Evolutionary conservation across 2,113 vertebrate species (phyloP).

Genomic region (Misgurnus mizolepis): DNA sequence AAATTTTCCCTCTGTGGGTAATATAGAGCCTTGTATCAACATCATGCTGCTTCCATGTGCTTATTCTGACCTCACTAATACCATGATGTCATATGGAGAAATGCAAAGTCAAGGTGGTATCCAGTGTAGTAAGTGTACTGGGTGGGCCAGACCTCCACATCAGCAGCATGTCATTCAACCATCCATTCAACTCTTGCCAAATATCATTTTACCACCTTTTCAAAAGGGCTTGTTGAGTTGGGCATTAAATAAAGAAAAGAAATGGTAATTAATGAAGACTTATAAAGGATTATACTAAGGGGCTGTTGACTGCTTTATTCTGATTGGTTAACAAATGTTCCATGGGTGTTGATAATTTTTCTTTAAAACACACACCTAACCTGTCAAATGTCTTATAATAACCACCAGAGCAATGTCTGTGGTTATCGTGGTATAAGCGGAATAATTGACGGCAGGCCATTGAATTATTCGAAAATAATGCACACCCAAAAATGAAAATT

Average conservation of each 20-base stretch:
- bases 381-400: too few species aligned
- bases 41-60: slow-evolving; percentile 57
- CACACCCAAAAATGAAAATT: too few species aligned
- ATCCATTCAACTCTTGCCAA: not conserved
- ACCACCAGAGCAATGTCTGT: too few species aligned
- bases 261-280: too few species aligned
- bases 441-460: too few species aligned
- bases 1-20: slow-evolving; percentile 47
- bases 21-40: slow-evolving; percentile 58
- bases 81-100: slow-evolving; percentile 67
- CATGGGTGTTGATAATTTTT: too few species aligned
- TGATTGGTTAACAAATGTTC: too few species aligned
- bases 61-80: slow-evolving; percentile 66
- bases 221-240: not conserved
- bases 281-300: too few species aligned
- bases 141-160: slow-evolving; percentile 56
- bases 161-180: slow-evolving; percentile 21
- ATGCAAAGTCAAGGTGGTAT: slow-evolving; percentile 52
- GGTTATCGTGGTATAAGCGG: too few species aligned
- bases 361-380: too few species aligned
- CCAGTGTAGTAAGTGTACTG: slow-evolving; percentile 42
- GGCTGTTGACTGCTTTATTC: too few species aligned
- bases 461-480: too few species aligned
- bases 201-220: not conserved
- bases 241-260: not conserved